These are phyloP conservation scores for Agrochola macilenta DNA, from an alignment of 2,888 invertebrate species.

Conservation along the genomic window DNA sequence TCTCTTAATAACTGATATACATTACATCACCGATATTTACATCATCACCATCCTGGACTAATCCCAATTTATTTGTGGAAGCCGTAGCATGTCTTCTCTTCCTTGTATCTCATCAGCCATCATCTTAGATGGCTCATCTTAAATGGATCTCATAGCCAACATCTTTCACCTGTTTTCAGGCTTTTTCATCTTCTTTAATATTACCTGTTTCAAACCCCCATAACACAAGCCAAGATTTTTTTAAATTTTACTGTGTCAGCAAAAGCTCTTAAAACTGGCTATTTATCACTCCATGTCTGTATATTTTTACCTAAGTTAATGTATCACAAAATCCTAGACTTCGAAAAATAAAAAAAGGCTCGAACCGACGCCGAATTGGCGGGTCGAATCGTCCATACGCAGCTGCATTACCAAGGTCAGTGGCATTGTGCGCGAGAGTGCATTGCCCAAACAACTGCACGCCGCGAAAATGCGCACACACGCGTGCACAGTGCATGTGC, in stretches of 20 bases:
- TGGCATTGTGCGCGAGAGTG: constrained; percentile 86
- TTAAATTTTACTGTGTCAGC: too few relatives aligned
- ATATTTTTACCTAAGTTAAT: neutral
- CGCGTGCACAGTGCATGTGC: constrained; percentile 54
- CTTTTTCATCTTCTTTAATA: neutral
- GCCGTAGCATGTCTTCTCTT: neutral
- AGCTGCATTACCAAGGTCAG: constrained; percentile 89
- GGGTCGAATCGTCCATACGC: constrained; percentile 75
- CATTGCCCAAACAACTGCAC: constrained; percentile 87
- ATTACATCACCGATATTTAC: neutral
- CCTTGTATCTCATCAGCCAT: fast-evolving
- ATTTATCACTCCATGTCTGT: neutral
- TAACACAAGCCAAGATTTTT: neutral
- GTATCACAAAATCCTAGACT: constrained; percentile 50
- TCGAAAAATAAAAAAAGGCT: constrained; percentile 58
- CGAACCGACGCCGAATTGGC: constrained; percentile 71
- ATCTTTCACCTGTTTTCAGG: neutral
- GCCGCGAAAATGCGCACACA: constrained; percentile 82
- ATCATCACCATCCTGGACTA: too few relatives aligned
- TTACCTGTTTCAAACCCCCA: neutral
- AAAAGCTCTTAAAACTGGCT: neutral
- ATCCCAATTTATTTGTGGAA: neutral
- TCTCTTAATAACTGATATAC: neutral
- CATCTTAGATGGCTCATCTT: too few relatives aligned
- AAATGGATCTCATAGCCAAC: too few relatives aligned